Base-by-base conservation (phyloP, 2,113 vertebrate genomes). In the Notarius quadriscutis region DNA sequence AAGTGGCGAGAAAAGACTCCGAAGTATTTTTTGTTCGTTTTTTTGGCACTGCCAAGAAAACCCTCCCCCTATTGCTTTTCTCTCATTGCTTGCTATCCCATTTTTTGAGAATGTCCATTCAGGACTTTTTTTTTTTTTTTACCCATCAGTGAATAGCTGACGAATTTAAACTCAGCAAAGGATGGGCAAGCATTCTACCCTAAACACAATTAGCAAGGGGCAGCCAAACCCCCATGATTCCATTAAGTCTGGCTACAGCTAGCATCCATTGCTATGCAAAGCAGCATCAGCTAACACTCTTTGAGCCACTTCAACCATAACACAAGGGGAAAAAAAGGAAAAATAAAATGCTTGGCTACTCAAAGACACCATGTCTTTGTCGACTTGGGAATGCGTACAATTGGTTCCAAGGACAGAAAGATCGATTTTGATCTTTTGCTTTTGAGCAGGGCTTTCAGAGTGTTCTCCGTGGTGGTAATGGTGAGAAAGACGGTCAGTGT, bases 241-340 rank as follows among this genome's bases (percentile, higher is more conserved):
- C 93, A 92, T 89, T 90, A 91, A 90, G 77, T 85, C 91, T 91
- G 88, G 91, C 86, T 80, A 83, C 84, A n/a, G 17, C 81, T 83
- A 89, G 91, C 90, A 89, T 89, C 91, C 87, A 93, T 96, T 96
- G 91, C 94, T 91, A 95, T 96, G 95, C 94, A 95, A 95, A 96
- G 88, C 93, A 92, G 92, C 93, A 92, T 92, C 89, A 82, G 86
- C 89, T 92, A 85, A 87, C 87, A 62, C 71, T 34, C 87, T 81
- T 84, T 89, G 81, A 71, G 85, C 88, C 85, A 50, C 87, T 92
- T 84, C 89, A 89, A 89, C 74, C 87, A 91, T 91, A 87, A 91
- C 89, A 55, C 69, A 81, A 15, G 63, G 27, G 4, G 8, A 12
- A 14, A 34, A 41, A 41, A 20, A 22, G 17, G 18, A 57, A 55